phyloP scores from a whole-genome alignment of 2,113 vertebrate species.

The Corythornis cristatus region DNA sequence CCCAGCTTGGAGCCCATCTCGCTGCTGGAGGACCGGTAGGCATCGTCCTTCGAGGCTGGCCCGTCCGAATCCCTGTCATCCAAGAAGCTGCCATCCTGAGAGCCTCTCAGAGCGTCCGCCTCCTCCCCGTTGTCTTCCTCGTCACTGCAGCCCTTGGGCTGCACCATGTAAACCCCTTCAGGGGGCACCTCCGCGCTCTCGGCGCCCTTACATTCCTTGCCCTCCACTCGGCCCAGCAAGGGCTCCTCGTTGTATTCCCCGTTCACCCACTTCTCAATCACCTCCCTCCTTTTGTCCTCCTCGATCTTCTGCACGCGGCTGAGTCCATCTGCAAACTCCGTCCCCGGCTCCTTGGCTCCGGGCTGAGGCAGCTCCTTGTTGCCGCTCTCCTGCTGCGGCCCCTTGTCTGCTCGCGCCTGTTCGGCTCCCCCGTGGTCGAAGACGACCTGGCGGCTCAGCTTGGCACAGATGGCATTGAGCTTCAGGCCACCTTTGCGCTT shows the following conservation, averaged over 20 bases:
- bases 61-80: constrained; percentile 85
- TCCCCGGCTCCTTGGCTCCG: constrained; percentile 76
- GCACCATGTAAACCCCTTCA: constrained; percentile 97
- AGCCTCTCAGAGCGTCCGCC: constrained; percentile 59
- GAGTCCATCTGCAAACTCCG: constrained; percentile 79
- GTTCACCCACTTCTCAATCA: constrained; percentile 99
- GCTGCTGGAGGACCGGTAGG: constrained; percentile 72
- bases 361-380: constrained; percentile 84
- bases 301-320: constrained; percentile 84
- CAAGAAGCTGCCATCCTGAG: constrained; percentile 79
- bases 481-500: constrained; percentile 99
- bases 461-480: constrained; percentile 99
- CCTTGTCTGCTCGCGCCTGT: constrained; percentile 82
- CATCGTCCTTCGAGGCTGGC: constrained; percentile 79
- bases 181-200: constrained; percentile 85
- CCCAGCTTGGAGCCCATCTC: constrained; percentile 66
- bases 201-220: constrained; percentile 66
- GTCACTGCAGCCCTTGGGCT: constrained; percentile 96
- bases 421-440: constrained; percentile 86
- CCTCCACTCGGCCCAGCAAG: constrained; percentile 57
- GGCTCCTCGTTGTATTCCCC: constrained; percentile 94
- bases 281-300: constrained; percentile 95
- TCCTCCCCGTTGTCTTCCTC: constrained; percentile 90
- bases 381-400: constrained; percentile 76
- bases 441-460: constrained; percentile 98